Evolutionary conservation across 2,113 vertebrate genomes (phyloP).

Genomic region (Beaufortia kweichowensis): DNA sequence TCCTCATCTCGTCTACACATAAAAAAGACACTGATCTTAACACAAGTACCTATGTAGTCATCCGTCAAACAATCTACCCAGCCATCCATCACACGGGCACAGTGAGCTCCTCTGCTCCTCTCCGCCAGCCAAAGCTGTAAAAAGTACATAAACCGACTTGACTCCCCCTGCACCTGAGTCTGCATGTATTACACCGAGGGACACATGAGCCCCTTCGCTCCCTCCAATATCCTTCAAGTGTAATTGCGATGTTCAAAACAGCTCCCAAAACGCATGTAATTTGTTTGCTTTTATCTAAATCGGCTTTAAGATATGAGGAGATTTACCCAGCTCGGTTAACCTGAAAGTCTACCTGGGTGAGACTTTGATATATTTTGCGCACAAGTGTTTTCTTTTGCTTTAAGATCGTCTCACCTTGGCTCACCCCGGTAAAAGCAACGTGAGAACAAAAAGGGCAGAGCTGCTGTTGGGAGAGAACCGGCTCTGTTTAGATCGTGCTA

Average conservation of each 20-base stretch:
- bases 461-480: constrained; percentile 61
- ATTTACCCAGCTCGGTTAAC: neutral
- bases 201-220: neutral
- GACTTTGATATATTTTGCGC: constrained; percentile 40
- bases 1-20: constrained; percentile 64
- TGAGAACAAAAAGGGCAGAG: constrained; percentile 56
- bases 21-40: constrained; percentile 74
- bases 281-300: constrained; percentile 42
- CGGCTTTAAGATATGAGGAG: neutral
- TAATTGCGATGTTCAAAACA: constrained; percentile 27
- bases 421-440: constrained; percentile 59
- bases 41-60: constrained; percentile 66
- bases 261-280: constrained; percentile 23
- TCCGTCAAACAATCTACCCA: constrained; percentile 68
- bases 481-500: constrained; percentile 59
- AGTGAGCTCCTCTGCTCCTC: constrained; percentile 60
- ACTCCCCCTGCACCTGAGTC: constrained; percentile 56
- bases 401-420: constrained; percentile 57
- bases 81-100: constrained; percentile 69
- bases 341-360: constrained; percentile 25
- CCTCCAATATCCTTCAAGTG: neutral
- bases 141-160: constrained; percentile 60
- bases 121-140: constrained; percentile 66
- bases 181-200: constrained; percentile 40
- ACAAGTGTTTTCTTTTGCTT: constrained; percentile 47